phyloP scores from a whole-genome alignment of 2,113 vertebrate genomes.

The Gymnogyps californianus region DNA sequence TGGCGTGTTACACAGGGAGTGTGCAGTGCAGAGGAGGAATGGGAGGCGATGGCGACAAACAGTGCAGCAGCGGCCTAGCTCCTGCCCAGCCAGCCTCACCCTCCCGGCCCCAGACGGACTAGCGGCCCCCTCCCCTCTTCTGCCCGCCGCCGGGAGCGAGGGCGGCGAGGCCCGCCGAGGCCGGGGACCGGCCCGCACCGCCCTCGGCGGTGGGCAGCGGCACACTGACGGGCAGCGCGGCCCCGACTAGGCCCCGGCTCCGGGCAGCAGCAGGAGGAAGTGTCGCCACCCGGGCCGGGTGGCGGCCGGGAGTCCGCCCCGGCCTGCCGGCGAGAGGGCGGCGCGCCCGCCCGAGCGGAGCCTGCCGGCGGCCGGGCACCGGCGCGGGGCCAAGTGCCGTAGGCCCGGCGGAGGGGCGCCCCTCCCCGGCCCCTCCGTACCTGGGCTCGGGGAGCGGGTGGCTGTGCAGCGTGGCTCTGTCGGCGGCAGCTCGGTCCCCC shows the following conservation, averaged over 20 bases:
- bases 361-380: background rate
- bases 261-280: background rate
- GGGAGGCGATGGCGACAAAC: background rate
- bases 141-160: no score
- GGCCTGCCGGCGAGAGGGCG: background rate
- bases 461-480: slow-evolving; percentile 68
- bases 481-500: background rate
- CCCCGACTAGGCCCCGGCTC: background rate
- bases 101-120: background rate
- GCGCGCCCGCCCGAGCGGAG: background rate
- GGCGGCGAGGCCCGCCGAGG: background rate
- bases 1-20: background rate
- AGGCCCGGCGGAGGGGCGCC: background rate
- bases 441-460: slow-evolving; percentile 66
- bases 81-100: background rate
- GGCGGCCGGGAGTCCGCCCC: background rate
- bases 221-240: background rate
- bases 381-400: background rate
- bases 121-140: background rate
- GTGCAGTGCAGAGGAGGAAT: background rate
- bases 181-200: background rate
- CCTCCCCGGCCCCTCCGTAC: slow-evolving; percentile 10
- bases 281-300: background rate
- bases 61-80: slow-evolving; percentile 10
- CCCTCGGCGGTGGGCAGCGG: background rate